Base-by-base conservation (phyloP, 1,140 invertebrate species). In the Rhagoletis pomonella region DNA sequence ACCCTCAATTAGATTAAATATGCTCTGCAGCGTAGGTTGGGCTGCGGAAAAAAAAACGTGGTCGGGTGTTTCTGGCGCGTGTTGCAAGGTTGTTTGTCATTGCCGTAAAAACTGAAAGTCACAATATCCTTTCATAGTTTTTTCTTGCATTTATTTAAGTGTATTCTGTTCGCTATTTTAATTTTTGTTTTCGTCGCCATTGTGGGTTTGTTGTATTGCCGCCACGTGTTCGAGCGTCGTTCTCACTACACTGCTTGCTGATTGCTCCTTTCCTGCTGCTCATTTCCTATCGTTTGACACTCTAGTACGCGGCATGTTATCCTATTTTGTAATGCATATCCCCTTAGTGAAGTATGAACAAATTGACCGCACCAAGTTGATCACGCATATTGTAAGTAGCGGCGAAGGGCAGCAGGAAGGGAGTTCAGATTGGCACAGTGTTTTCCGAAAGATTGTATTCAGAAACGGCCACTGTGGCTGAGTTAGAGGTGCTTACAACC, bases 181-280 rank as follows among this genome's bases (percentile, higher is more conserved):
- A 62, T 85, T 85, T 55, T 10, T 67, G 47, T 86, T 65, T 86
- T 64, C 47, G 17, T 29, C 73, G 17, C 42, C 42, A 17, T 86
- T 86, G 86, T 86, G 62, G 62, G 86, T 86, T 86, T 86, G 86
- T 86, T 86, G 86, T 86, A 67, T 86, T 67, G 44, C 86, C 59
- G 86, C 14, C 86, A 86, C 86, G 86, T 86, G 86, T 42, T 44
- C 64, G 60, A 17, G 55, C 84, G 59, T 62, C 73, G 73, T 81
- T 69, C 47, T 19, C 73, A 50, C 73, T 7, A 73, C 69, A 67
- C 4, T 4, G 60, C 4, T 44, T 19, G 73, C 7, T 47, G n/a
- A 81, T 81, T 81, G 73, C 47, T 81, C 47, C 17, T 29, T 81
- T 81, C 47, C 44, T 10, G 47, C 47, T 19, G 73, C 50, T 81